Evolutionary conservation across 2,113 vertebrate species (phyloP), one percentile per base, ranked within the genome.

Genomic region (Cyanocitta stelleri): DNA sequence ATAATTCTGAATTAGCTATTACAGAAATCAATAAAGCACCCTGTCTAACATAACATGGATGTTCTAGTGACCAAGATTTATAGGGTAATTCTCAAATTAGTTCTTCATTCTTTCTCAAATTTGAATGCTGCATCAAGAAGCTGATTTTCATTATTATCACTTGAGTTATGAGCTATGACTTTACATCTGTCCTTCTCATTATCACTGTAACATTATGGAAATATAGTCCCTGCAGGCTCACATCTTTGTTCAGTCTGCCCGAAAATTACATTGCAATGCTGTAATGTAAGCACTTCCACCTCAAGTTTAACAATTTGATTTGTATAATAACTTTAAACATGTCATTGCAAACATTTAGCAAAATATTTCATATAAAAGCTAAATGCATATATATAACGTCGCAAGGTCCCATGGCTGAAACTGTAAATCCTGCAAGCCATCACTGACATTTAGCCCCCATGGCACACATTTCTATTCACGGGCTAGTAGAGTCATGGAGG

Each of bases 151-250:
- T 55, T 39, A 90, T 68, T 84, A 58, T 90, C 72, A 58, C 27
- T 76, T 56, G 56, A 81, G n/a, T 85, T 72, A 92, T 33, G 64
- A 94, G 54, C 44, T 92, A 88, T 69, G 69, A 79, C 84, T 93
- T 94, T 85, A 85, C 67, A 91, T 90, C 75, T 88, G 69, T 94
- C 78, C 44, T 89, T 91, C 95, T 88, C 62, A 93, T 96, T 95
- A 95, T 77, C 64, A 41, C 30, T 35, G 26, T 39, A 87, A 83
- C 32, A 82, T 93, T 90, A 97, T 86, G 94, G 27, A 94, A 87
- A 96, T 85, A 3, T 26, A 74, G 46, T 74, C 90, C 55, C 76
- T 90, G 43, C 13, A 22, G 64, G 46, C 24, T 94, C 46, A 84
- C 8, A 21, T 86, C 51, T 87, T 64, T n/a, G 18, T 39, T 84